Base-by-base conservation (phyloP, 2,797 vertebrate species). In the Sternarchorhynchus goeldii region DNA sequence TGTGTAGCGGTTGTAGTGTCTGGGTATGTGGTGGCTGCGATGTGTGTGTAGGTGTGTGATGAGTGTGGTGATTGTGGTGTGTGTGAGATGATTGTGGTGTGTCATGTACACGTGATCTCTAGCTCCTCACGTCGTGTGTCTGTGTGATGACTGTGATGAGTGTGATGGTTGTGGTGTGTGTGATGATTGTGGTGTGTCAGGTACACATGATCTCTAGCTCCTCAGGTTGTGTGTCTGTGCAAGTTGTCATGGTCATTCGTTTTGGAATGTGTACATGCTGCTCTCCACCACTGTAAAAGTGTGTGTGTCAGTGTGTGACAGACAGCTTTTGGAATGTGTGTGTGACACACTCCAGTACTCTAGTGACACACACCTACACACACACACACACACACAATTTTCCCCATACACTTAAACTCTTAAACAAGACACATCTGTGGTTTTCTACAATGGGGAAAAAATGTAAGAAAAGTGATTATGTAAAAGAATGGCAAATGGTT, bases 151-250 rank as follows among this genome's bases (percentile, higher is more conserved):
- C 1, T 25, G 25, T 25, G 25, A 25, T 25, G 25, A 25, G 25
- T 25, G 25, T 25, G 25, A 1, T 25, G 25, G 25, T 25, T 25
- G 25, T 25, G 25, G 25, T 25, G 25, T 25, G 25, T 25, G 25
- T 25, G 25, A 25, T 25, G 25, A 25, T 25, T 75, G 76, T 82
- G 50, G 58, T 75, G 70, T 83, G 82, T 83, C 34, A 34, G 60
- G 64, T 67, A 69, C 16, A 56, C 12, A 31, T 81, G 85, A 68
- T 65, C 68, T 68, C 45, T 20, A 21, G 34, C 31, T 34, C 65
- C 25, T 66, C 32, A 20, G 57, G 12, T 57, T 79, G 73, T 85
- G 85, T 75, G 78, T 80, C 82, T 75, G 65, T 85, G 81, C 78
- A 79, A 77, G 70, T 78, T 75, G 72, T 59, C 60, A 76, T 68